phyloP scores from a whole-genome alignment of 2,113 vertebrate genomes.

The Eublepharis macularius region DNA sequence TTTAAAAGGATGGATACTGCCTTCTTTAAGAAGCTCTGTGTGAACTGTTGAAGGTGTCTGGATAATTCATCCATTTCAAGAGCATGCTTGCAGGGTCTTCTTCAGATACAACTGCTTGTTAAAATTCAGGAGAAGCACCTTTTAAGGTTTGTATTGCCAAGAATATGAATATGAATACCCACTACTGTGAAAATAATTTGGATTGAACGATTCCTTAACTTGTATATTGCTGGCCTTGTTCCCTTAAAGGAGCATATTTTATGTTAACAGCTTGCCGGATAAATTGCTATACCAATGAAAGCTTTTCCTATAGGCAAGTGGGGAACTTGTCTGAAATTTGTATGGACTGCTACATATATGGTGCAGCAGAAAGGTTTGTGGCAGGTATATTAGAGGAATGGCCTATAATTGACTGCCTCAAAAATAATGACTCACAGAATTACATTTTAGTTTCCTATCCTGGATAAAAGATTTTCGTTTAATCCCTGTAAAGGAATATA shows the following conservation, averaged over 20 bases:
- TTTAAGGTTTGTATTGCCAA: constrained; percentile 42
- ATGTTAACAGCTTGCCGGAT: constrained; percentile 48
- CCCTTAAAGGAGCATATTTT: constrained; percentile 34
- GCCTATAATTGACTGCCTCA: not conserved
- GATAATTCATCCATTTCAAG: constrained; percentile 6
- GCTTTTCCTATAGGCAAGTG: constrained; percentile 39
- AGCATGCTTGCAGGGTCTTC: not conserved
- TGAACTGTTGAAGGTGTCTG: constrained; percentile 1
- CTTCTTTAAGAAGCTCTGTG: constrained; percentile 14
- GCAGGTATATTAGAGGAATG: not conserved
- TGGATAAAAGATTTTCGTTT: constrained; percentile 14
- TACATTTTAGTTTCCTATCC: constrained; percentile 1
- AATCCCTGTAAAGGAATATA: not conserved
- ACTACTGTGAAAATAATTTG: constrained; percentile 57
- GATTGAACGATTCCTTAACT: constrained; percentile 50
- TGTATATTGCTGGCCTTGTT: constrained; percentile 36
- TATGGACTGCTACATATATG: constrained; percentile 32
- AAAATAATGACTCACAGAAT: constrained; percentile 4
- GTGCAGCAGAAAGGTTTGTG: constrained; percentile 18
- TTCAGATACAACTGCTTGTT: constrained; percentile 41
- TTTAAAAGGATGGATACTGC: constrained; percentile 6
- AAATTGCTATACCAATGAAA: constrained; percentile 32
- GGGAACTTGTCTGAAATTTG: constrained; percentile 29
- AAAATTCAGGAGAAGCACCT: constrained; percentile 53
- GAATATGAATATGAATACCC: constrained; percentile 48